phyloP scores from a whole-genome alignment of 2,888 invertebrate genomes.

The Netelia inedita region DNA sequence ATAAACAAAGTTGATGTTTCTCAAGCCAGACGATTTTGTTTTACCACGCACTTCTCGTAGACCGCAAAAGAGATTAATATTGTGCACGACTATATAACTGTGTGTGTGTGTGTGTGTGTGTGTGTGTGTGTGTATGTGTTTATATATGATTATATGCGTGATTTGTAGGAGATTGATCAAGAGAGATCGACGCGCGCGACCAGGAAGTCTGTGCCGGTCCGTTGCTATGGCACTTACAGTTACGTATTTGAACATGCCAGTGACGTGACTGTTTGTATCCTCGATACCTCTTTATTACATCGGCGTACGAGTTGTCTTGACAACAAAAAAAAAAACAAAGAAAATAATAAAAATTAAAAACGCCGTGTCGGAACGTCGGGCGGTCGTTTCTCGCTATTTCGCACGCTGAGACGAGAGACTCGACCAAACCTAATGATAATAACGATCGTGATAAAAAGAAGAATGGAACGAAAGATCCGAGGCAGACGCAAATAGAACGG shows the following conservation, averaged over 20 bases:
- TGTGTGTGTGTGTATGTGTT: not conserved
- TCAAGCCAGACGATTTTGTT: slow-evolving; percentile 13
- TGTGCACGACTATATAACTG: not conserved
- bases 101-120: not conserved
- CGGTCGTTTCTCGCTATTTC: slow-evolving; percentile 8
- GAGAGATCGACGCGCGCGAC: slow-evolving; percentile 48
- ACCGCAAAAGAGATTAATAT: not conserved
- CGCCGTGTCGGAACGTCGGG: not conserved
- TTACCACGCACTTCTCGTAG: not conserved
- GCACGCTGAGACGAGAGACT: slow-evolving; percentile 5
- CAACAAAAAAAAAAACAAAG: not conserved
- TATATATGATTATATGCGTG: not conserved
- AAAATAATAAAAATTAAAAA: not conserved
- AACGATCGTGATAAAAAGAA: slow-evolving; percentile 13
- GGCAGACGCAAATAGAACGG: slow-evolving; percentile 14
- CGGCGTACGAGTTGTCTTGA: not conserved
- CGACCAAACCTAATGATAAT: not conserved
- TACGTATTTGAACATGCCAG: slow-evolving; percentile 41
- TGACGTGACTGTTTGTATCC: slow-evolving; percentile 33
- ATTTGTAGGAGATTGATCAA: slow-evolving; percentile 28
- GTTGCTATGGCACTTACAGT: slow-evolving; percentile 49
- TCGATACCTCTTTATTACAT: slow-evolving; percentile 3
- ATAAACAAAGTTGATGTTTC: slow-evolving; percentile 5
- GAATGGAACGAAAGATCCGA: not conserved
- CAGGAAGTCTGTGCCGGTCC: slow-evolving; percentile 42